phyloP scores from a whole-genome alignment of 2,888 invertebrate species.

The Agrochola lychnidis region DNA sequence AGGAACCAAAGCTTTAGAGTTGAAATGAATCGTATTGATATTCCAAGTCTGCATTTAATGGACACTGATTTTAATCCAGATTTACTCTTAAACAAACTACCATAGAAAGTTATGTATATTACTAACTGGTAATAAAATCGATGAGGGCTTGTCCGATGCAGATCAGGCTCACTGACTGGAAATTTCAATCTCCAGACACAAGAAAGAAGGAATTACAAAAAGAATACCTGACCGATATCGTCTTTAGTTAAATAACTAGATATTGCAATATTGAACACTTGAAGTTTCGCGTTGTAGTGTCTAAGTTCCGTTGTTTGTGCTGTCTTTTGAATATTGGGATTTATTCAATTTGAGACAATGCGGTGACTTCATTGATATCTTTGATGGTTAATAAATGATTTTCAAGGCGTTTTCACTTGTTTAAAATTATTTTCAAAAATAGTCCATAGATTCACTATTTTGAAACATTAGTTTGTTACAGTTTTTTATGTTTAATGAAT shows the following conservation, averaged over 20 bases:
- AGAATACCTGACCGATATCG: conserved; percentile 32
- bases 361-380: too few species aligned
- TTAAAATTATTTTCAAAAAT: too few species aligned
- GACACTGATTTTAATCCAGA: background rate
- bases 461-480: too few species aligned
- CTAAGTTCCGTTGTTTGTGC: background rate
- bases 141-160: conserved; percentile 33
- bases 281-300: background rate
- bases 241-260: conserved; percentile 21
- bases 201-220: conserved; percentile 44
- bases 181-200: conserved; percentile 56
- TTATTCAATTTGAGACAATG: background rate
- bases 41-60: background rate
- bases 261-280: conserved; percentile 38
- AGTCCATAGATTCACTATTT: too few species aligned
- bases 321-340: background rate
- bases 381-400: too few species aligned
- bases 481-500: too few species aligned
- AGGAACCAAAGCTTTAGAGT: background rate
- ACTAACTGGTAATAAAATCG: conserved; percentile 42
- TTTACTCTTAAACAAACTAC: conserved; percentile 20
- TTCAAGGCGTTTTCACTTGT: too few species aligned
- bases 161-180: conserved; percentile 44
- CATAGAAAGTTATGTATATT: conserved; percentile 9
- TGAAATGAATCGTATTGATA: background rate